Percentiles rank a stretch among this genome's conserved stretches.
These are phyloP conservation scores for Porites evermanni DNA, from an alignment of 92 coral and sea anemone genomes.

Conservation along the genomic window DNA sequence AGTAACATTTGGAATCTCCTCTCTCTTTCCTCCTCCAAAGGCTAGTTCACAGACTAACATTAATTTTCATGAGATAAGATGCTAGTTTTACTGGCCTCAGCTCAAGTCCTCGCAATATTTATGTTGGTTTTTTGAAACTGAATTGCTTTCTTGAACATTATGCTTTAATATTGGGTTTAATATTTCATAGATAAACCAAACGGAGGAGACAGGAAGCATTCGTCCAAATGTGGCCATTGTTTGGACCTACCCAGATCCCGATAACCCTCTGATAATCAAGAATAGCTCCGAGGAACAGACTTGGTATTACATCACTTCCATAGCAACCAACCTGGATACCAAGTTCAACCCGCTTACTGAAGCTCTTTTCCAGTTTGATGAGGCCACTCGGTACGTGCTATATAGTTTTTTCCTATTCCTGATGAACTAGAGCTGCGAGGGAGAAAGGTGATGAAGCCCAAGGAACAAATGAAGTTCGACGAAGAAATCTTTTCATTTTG, in stretches of 20 bases:
- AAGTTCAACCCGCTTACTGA: constrained; percentile 85
- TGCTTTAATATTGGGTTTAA: too few species aligned
- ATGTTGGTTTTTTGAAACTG: too few species aligned
- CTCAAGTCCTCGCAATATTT: too few species aligned
- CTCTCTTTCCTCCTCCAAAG: too few species aligned
- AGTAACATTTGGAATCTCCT: too few species aligned
- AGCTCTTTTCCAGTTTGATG: constrained; percentile 72
- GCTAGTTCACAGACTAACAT: too few species aligned
- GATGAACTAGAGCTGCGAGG: too few species aligned
- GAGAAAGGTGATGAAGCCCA: neutral
- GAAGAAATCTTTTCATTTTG: too few species aligned
- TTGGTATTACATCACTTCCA: constrained; percentile 76
- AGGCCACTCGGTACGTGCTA: constrained; percentile 59
- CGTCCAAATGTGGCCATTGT: constrained; percentile 72
- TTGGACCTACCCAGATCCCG: constrained; percentile 47
- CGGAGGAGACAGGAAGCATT: constrained; percentile 74
- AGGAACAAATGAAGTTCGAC: too few species aligned
- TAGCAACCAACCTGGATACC: constrained; percentile 84
- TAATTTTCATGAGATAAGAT: too few species aligned
- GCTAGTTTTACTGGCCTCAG: too few species aligned
- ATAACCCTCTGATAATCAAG: constrained; percentile 4
- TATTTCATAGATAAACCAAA: constrained; percentile 56
- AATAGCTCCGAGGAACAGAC: constrained; percentile 51
- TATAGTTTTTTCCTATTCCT: neutral
- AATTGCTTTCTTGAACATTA: too few species aligned